Percentiles rank a stretch among this genome's conserved stretches.
Evolutionary conservation across 2,797 vertebrate genomes (phyloP).

Genomic region (Sebastes ruberrimus): DNA sequence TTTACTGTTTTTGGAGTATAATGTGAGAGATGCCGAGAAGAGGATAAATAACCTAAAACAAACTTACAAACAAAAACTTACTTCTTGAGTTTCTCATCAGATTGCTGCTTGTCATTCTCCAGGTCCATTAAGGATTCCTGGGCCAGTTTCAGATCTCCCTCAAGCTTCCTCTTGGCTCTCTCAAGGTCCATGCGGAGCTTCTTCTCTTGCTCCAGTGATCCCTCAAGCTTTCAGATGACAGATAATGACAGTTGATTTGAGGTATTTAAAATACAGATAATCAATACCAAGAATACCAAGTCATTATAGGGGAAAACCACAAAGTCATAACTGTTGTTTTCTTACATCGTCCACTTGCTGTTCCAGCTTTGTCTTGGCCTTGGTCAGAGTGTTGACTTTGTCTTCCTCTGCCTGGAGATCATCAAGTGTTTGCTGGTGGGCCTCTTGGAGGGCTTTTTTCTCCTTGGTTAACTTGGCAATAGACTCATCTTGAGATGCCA

Average conservation of each 20-base stretch:
- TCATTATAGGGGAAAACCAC: background rate
- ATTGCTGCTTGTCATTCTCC: conserved; percentile 83
- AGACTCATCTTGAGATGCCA: conserved; percentile 85
- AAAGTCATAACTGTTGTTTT: background rate
- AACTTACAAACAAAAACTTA: conserved; percentile 28
- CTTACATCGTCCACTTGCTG: conserved; percentile 91
- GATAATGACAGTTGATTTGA: background rate
- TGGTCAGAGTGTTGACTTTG: conserved; percentile 88
- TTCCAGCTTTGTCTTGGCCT: conserved; percentile 89
- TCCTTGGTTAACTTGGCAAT: conserved; percentile 87
- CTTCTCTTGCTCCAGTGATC: conserved; percentile 89
- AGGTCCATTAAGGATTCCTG: conserved; percentile 86
- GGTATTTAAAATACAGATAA: background rate
- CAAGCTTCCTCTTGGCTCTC: conserved; percentile 88
- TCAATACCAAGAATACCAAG: background rate
- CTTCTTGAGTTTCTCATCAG: conserved; percentile 90
- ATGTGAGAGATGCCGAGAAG: background rate
- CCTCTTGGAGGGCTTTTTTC: conserved; percentile 85
- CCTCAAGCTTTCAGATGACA: conserved; percentile 80
- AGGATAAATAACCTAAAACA: background rate
- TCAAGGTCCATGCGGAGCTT: conserved; percentile 88
- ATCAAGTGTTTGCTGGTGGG: conserved; percentile 86
- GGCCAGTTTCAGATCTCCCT: conserved; percentile 89
- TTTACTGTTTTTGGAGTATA: background rate
- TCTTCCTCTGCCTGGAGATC: conserved; percentile 90